Base-by-base conservation (phyloP, 2,113 vertebrate species). In the Chamaea fasciata region DNA sequence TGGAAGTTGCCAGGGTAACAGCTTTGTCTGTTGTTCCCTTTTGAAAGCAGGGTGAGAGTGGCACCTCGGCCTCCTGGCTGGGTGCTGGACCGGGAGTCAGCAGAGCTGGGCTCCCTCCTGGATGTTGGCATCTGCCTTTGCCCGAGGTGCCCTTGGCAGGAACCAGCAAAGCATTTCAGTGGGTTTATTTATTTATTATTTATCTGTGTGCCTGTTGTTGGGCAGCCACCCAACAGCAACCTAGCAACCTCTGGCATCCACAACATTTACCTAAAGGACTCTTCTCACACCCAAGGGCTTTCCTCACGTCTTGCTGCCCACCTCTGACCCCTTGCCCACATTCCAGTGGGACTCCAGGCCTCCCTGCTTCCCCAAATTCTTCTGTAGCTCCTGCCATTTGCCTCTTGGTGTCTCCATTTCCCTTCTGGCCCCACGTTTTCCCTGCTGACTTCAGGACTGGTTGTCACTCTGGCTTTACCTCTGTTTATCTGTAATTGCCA, bases 321-420 rank as follows among this genome's bases (percentile, higher is more conserved):
- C 15, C 11, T 27, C 26, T 53, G 77, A 28, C 15, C 21, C 15
- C 49, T 35, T 60, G 37, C n/a, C 20, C 18, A 7, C 9, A 1
- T 23, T 31, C 44, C 10, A 3, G 31, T 3, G 15, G 20, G 17
- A 10, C 63, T 52, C 35, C 82, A 50, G 78, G 30, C 57, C 53
- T 50, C 42, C 13, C 33, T 28, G 14, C 22, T 87, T 28, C 37
- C 82, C 75, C 33, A 30, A 0, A 57, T 13, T 27, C 70, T 59
- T 92, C 13, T 94, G 88, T 70, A 74, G 71, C 83, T 93, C 85
- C 86, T 67, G 68, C 47, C 46, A 7, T 35, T 83, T 84, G 60
- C 93, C 87, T 94, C 93, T 91, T 79, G 87, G 91, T 91, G 87
- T 91, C 90, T 77, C 90, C 7, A 3, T 83, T 90, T 95, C 87